Base-by-base conservation (phyloP, 2,113 vertebrate genomes). In the Melanotaenia duboulayi region DNA sequence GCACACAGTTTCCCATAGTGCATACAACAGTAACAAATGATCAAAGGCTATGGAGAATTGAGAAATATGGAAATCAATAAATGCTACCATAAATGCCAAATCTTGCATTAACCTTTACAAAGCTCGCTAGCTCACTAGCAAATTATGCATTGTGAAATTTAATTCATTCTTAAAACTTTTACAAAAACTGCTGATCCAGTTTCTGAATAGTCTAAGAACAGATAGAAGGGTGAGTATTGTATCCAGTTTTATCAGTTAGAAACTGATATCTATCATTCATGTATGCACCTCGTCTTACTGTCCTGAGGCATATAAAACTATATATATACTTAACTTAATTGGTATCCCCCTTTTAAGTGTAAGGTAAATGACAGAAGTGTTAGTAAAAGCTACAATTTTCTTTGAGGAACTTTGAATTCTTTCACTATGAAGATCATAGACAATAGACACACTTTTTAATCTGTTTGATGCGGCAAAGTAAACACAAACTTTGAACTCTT, bases 401-500 rank as follows among this genome's bases (percentile, higher is more conserved):
- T 85, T 81, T 66, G 44, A 78, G 70, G 74, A 28, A 35, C 90
- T 89, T 91, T 91, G 90, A 90, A 92, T 84, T 84, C 56, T 72
- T 60, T 59, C 84, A 83, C 85, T 87, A 78, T 72, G 54, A 70
- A 80, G 83, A 80, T 86, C 77, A 81, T 25, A 86, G 76, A 75
- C 72, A 74, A 87, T 79, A 83, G 85, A 83, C 84, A 65, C 65
- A 64, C 76, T 50, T 90, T 84, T 81, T 77, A 78, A 85, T 89
- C 81, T 84, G 85, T 86, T 82, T 85, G 81, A 80, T 90, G 90
- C 85, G 85, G 87, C 74, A 68, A 85, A 84, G 87, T 80, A 87
- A 91, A 91, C 87, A 88, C 89, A 90, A 93, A 92, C 88, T 91
- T 92, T 88, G 92, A 92, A 92, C 90, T 83, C 79, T 54, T 74